Percentiles rank a stretch among this genome's conserved stretches.
Evolutionary conservation across 2,113 vertebrate species (phyloP).

Genomic region (Entomyzon cyanotis): DNA sequence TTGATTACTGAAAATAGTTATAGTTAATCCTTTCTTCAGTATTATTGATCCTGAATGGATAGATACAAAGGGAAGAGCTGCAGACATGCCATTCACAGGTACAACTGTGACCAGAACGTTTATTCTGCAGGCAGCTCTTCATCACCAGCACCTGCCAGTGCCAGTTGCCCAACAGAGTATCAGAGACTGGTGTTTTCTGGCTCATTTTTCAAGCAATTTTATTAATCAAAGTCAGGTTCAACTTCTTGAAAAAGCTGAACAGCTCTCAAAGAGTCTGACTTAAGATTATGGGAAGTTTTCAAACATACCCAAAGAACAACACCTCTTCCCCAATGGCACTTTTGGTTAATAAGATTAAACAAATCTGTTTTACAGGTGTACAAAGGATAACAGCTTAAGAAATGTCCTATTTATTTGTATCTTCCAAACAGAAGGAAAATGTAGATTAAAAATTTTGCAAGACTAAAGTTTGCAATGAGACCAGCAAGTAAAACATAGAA

Average conservation of each 20-base stretch:
- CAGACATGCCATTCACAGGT: neutral
- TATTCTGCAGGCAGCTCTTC: neutral
- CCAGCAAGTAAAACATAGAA: neutral
- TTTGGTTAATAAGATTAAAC: neutral
- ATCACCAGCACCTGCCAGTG: neutral
- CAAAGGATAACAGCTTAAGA: neutral
- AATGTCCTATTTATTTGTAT: neutral
- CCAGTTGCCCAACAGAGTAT: neutral
- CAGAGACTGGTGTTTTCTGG: neutral
- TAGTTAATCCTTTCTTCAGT: neutral
- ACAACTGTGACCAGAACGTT: neutral
- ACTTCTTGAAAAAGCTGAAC: neutral
- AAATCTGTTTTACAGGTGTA: neutral
- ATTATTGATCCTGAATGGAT: neutral
- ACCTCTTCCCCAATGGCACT: neutral
- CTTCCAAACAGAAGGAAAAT: neutral
- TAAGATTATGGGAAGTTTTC: neutral
- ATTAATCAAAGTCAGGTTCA: neutral
- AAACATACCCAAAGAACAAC: neutral
- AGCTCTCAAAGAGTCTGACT: neutral
- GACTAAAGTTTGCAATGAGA: neutral
- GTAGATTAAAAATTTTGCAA: neutral
- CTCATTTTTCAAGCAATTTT: neutral
- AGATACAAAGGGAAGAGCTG: neutral
- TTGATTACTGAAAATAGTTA: neutral